Percentiles rank a stretch among this genome's conserved stretches.
phyloP scores from a whole-genome alignment of 1,140 invertebrate species.

The Pentalonia nigronervosa region DNA sequence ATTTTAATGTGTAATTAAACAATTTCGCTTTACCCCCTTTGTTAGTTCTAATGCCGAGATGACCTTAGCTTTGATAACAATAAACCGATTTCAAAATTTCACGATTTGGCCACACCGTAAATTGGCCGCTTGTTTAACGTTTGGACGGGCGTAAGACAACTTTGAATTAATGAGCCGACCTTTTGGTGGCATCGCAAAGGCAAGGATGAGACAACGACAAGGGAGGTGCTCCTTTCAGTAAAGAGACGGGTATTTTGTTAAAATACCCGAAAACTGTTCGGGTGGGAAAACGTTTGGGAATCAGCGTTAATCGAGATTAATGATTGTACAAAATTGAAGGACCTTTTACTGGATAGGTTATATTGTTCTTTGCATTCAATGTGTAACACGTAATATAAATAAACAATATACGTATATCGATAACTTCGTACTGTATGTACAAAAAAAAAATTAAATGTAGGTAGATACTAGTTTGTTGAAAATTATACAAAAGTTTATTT shows the following conservation, averaged over 20 bases:
- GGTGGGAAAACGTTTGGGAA: constrained; percentile 36
- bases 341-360: not conserved
- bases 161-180: constrained; percentile 52
- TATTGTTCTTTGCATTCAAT: constrained; percentile 26
- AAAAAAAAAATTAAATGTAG: not conserved
- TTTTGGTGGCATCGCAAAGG: constrained; percentile 35
- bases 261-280: constrained; percentile 52
- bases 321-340: constrained; percentile 21
- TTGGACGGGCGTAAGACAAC: constrained; percentile 43
- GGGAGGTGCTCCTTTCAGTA: not conserved
- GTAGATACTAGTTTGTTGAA: not conserved
- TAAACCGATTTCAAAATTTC: constrained; percentile 20
- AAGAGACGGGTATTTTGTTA: constrained; percentile 43
- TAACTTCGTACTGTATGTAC: not conserved
- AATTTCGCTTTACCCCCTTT: not conserved
- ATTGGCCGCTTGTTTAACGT: constrained; percentile 46
- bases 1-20: not conserved
- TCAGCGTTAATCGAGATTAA: constrained; percentile 54
- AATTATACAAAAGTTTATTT: not conserved
- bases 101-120: constrained; percentile 1
- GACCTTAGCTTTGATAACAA: not conserved
- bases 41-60: not conserved
- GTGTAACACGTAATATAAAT: not conserved
- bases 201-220: constrained; percentile 1
- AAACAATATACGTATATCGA: not conserved